Conservation (phyloP, 2,888 invertebrate species). For the Habroteleia sp. region DNA sequence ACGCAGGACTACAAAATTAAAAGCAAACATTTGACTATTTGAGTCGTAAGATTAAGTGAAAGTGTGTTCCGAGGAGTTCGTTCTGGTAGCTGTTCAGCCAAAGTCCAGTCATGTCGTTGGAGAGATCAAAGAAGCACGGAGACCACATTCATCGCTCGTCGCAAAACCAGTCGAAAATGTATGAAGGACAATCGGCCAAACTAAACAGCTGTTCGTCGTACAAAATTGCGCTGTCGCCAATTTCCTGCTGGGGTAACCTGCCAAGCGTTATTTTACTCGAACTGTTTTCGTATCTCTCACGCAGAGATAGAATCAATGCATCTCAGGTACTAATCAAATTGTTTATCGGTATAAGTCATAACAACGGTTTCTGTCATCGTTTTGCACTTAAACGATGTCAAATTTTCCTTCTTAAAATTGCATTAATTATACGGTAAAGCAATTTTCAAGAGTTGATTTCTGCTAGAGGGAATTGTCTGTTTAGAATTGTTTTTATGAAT, state of each 20-base stretch:
- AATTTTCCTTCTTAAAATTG: too few relatives aligned
- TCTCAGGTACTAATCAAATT: constrained; percentile 79
- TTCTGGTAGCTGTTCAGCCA: constrained; percentile 19
- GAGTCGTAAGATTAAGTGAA: constrained; percentile 9
- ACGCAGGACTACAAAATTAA: constrained; percentile 42
- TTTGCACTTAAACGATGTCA: too few relatives aligned
- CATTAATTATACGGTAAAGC: too few relatives aligned
- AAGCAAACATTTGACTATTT: constrained; percentile 15
- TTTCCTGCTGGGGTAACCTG: constrained; percentile 79
- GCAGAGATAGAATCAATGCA: constrained; percentile 75
- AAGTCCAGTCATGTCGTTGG: constrained; percentile 41
- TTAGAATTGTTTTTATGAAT: too few relatives aligned
- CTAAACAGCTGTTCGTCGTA: constrained; percentile 75
- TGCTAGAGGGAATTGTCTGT: too few relatives aligned
- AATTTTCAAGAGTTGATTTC: too few relatives aligned
- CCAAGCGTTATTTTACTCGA: constrained; percentile 81
- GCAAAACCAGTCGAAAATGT: constrained; percentile 55
- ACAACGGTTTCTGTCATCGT: too few relatives aligned
- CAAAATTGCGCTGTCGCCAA: constrained; percentile 60
- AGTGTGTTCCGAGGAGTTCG: constrained; percentile 7
- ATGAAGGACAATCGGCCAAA: constrained; percentile 72
- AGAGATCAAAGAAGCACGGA: constrained; percentile 51
- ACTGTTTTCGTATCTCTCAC: constrained; percentile 79
- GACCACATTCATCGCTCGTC: constrained; percentile 27
- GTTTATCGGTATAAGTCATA: too few relatives aligned